Evolutionary conservation across 2,888 invertebrate genomes (phyloP).

Genomic region (Dryobotodes eremita): DNA sequence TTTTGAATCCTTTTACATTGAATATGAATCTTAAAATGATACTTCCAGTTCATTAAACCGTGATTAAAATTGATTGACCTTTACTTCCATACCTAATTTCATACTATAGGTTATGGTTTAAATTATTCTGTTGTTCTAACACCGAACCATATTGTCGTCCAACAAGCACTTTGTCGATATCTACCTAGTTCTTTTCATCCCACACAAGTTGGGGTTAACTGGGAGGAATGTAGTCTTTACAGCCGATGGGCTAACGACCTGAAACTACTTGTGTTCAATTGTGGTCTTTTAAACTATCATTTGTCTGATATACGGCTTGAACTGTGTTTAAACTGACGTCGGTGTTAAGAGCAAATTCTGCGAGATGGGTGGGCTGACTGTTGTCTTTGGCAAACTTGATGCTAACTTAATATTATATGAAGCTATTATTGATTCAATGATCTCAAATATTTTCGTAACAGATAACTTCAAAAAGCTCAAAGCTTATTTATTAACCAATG

Average conservation of each 20-base stretch:
- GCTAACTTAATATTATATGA: neutral
- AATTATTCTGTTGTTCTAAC: neutral
- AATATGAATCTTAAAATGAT: neutral
- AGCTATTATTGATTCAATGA: neutral
- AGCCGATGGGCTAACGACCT: constrained; percentile 63
- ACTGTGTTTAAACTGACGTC: constrained; percentile 24
- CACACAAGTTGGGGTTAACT: constrained; percentile 60
- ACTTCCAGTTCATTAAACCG: neutral
- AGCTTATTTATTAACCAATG: neutral
- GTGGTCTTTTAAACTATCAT: constrained; percentile 49
- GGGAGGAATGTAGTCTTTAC: constrained; percentile 56
- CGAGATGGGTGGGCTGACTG: constrained; percentile 26
- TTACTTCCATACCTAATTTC: too few relatives aligned
- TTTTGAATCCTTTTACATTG: neutral
- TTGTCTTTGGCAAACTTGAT: constrained; percentile 12
- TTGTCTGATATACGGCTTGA: constrained; percentile 40
- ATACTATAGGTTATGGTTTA: neutral
- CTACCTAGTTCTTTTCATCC: constrained; percentile 54
- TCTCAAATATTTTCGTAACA: neutral
- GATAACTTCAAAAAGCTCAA: neutral
- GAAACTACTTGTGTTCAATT: constrained; percentile 59
- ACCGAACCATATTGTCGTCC: neutral
- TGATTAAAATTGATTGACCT: neutral
- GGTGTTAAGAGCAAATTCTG: neutral
- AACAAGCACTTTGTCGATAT: constrained; percentile 18